A percentile compares a stretch with the other conserved stretches of the same genome.
Evolutionary conservation across 2,888 invertebrate genomes (phyloP).

Genomic region (Calameuta idolon): DNA sequence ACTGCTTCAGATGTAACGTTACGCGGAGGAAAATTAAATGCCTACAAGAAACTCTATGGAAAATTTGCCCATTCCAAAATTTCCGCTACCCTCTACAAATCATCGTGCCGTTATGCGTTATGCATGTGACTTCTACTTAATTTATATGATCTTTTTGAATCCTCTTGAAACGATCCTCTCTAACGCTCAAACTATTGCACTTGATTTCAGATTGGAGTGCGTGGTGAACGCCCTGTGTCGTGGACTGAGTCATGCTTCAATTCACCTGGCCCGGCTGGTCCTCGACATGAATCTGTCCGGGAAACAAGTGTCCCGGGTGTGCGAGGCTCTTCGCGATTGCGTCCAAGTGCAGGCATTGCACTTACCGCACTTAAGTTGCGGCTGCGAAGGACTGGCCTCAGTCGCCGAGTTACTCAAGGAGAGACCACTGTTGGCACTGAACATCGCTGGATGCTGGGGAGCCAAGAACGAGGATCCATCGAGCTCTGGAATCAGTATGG

Average conservation of each 20-base stretch:
- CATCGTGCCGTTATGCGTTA: background rate
- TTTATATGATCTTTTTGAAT: background rate
- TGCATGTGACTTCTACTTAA: background rate
- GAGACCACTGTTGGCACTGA: slow-evolving; percentile 68
- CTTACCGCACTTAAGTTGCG: slow-evolving; percentile 71
- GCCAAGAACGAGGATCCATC: slow-evolving; percentile 69
- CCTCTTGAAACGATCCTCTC: background rate
- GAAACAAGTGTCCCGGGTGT: slow-evolving; percentile 70
- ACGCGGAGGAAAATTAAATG: background rate
- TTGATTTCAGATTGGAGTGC: slow-evolving; percentile 67
- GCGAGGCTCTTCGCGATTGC: slow-evolving; percentile 68
- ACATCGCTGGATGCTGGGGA: slow-evolving; percentile 70
- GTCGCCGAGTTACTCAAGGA: slow-evolving; percentile 68
- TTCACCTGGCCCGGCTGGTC: slow-evolving; percentile 68
- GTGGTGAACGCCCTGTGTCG: slow-evolving; percentile 70
- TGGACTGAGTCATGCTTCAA: slow-evolving; percentile 57
- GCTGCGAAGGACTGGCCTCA: slow-evolving; percentile 69
- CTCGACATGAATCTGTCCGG: slow-evolving; percentile 70
- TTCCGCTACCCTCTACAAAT: background rate
- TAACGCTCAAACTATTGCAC: slow-evolving; percentile 2
- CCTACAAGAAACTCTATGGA: background rate
- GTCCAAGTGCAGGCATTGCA: slow-evolving; percentile 69
- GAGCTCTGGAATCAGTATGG: slow-evolving; percentile 69
- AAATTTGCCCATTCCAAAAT: background rate
- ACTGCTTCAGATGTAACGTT: background rate